phyloP scores from a whole-genome alignment of 2,113 vertebrate species.

The Manacus vitellinus region DNA sequence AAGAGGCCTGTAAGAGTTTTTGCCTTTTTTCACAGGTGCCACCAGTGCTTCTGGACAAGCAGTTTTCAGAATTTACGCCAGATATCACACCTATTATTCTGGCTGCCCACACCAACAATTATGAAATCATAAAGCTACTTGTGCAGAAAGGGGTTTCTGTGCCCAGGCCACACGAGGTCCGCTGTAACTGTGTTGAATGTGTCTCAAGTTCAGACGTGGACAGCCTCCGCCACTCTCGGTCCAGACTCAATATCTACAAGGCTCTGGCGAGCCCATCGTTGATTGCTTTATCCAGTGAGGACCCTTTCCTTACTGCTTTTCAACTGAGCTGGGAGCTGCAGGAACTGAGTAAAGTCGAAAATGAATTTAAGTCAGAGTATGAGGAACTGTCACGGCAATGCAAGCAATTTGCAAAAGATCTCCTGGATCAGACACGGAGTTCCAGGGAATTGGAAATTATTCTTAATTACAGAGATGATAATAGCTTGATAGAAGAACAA shows the following conservation, averaged over 20 bases:
- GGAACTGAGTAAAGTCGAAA: slow-evolving; percentile 94
- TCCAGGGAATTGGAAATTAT: slow-evolving; percentile 94
- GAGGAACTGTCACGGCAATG: slow-evolving; percentile 90
- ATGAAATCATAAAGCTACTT: slow-evolving; percentile 94
- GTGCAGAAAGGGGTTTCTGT: slow-evolving; percentile 94
- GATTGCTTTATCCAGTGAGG: slow-evolving; percentile 94
- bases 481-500: slow-evolving; percentile 88
- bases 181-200: slow-evolving; percentile 92
- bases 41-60: slow-evolving; percentile 90
- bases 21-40: slow-evolving; percentile 81
- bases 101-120: slow-evolving; percentile 98
- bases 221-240: slow-evolving; percentile 92
- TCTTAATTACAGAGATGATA: slow-evolving; percentile 93
- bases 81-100: slow-evolving; percentile 98
- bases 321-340: slow-evolving; percentile 96
- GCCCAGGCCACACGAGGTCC: slow-evolving; percentile 92
- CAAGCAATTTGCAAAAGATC: slow-evolving; percentile 94
- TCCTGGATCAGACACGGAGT: slow-evolving; percentile 95
- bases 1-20: neutral
- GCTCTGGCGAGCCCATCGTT: slow-evolving; percentile 91
- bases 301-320: slow-evolving; percentile 96
- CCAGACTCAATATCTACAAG: slow-evolving; percentile 94
- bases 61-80: slow-evolving; percentile 96
- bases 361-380: slow-evolving; percentile 96
- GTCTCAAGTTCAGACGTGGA: slow-evolving; percentile 93